Evolutionary conservation across 2,888 invertebrate genomes (phyloP).

Genomic region (Andrena trimmerana): DNA sequence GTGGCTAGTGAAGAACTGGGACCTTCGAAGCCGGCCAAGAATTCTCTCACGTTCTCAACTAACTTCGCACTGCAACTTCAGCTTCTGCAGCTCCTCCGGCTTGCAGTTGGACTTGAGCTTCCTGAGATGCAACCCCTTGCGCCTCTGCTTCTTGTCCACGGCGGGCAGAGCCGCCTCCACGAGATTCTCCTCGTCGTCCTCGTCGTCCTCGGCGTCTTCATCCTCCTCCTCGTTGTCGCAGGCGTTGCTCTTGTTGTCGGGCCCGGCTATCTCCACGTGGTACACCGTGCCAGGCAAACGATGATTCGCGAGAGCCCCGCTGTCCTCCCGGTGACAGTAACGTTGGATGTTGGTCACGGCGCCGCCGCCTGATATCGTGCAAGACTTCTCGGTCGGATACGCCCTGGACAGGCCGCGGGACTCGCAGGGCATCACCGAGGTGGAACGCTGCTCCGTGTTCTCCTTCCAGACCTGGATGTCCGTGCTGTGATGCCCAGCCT

Average conservation of each 20-base stretch:
- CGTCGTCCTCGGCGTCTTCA: constrained; percentile 79
- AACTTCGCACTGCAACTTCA: constrained; percentile 90
- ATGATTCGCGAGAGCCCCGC: constrained; percentile 59
- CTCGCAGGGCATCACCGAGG: constrained; percentile 76
- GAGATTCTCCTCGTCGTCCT: constrained; percentile 87
- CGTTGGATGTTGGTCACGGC: constrained; percentile 63
- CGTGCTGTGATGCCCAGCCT: constrained; percentile 89
- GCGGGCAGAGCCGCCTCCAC: constrained; percentile 90
- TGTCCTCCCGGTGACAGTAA: constrained; percentile 66
- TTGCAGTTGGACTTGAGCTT: constrained; percentile 92
- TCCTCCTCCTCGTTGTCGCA: constrained; percentile 84
- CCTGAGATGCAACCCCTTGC: constrained; percentile 89
- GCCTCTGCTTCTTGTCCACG: constrained; percentile 88
- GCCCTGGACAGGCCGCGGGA: constrained; percentile 75
- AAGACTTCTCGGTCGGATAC: constrained; percentile 61
- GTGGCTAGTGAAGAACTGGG: background rate
- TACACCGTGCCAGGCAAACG: constrained; percentile 67
- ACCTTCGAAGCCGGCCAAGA: background rate
- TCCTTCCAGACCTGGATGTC: constrained; percentile 95
- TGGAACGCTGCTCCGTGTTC: constrained; percentile 87
- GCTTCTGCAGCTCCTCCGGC: constrained; percentile 91
- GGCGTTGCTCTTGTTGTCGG: constrained; percentile 80
- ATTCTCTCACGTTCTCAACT: constrained; percentile 40
- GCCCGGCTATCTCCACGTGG: constrained; percentile 81
- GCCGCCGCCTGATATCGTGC: constrained; percentile 56